Conservation (phyloP, 2,113 vertebrate genomes). For the Panthera tigris region DNA sequence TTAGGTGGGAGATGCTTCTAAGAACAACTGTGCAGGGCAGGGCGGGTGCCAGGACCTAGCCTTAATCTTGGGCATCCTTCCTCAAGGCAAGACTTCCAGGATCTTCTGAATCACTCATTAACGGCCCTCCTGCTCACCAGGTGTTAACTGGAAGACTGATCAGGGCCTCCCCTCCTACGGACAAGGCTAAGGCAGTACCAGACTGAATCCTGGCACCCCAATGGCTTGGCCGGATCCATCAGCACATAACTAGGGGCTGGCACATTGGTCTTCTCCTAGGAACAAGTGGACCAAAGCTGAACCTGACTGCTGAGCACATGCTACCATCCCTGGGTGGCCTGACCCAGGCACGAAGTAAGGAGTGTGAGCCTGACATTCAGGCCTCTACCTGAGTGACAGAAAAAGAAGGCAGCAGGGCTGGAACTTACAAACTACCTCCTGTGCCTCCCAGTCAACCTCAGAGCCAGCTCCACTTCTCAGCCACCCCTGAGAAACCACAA, state of each 20-base stretch:
- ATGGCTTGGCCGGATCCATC: neutral
- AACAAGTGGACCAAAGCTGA: neutral
- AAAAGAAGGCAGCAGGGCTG: neutral
- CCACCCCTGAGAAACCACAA: neutral
- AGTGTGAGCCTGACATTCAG: neutral
- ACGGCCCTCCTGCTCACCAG: fast-evolving
- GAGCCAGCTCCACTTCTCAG: neutral
- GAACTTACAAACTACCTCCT: neutral
- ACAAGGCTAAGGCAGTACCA: neutral
- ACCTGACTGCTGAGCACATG: neutral
- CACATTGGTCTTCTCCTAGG: neutral
- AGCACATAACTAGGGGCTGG: neutral
- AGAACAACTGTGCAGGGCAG: neutral
- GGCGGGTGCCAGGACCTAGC: neutral
- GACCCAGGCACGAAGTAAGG: neutral
- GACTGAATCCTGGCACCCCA: neutral
- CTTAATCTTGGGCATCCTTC: neutral
- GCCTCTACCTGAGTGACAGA: neutral
- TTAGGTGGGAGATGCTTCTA: neutral
- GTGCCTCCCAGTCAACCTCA: neutral
- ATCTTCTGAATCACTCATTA: neutral
- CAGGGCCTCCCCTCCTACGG: neutral
- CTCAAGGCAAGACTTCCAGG: neutral
- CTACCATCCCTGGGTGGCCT: neutral
- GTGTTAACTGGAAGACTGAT: neutral